Base-by-base conservation (phyloP, 2,888 invertebrate genomes). In the Heliconius ismenius region DNA sequence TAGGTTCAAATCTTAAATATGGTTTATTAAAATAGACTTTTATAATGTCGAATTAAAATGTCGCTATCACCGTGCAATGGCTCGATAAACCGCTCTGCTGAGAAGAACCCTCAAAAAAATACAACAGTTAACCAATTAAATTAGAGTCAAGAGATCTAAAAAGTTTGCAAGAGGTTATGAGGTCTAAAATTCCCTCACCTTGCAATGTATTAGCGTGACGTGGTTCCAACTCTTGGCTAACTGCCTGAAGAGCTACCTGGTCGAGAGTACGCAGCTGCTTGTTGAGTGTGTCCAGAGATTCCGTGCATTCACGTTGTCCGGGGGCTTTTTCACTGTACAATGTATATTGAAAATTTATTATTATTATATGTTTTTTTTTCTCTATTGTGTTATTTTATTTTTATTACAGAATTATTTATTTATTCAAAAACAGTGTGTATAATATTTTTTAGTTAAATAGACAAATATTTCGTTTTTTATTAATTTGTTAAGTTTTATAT, bases 281-380 rank as follows among this genome's bases (percentile, higher is more conserved):
- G 81, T 95, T 96, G 13, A 99, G 92, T 1, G 96, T 96, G 58
- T 98, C 97, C 62, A 98, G 95, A 0, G 98, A 98, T 0, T 95
- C 95, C 68, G 98, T 97, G 89, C 99, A 98, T 89, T 99, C 99
- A 7, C 96, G 96, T 89, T 99, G 99, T 0, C 99, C 99, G 0
- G 99, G 99, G 0, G 99, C 98, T 84, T 98, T 98, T 87, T 99
- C 99, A 74, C 98, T 97, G 86, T 1, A 69, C 9, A 43, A 36
- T 67, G 7, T 24, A n/a, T 32, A 21, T 32, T 43, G 43, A 43
- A 13, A 9, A 54, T 54, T 54, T 9, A 54, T 9, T 21, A 54
- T 7, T 15, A 4, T 43, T 4, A 43, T 15, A 43, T 43, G 43
- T 15, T 15, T 43, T 49, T 43, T 49, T 54, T 0, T 21, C 4